Conservation (phyloP, 2,888 invertebrate genomes). For the Agriopis leucophaearia region DNA sequence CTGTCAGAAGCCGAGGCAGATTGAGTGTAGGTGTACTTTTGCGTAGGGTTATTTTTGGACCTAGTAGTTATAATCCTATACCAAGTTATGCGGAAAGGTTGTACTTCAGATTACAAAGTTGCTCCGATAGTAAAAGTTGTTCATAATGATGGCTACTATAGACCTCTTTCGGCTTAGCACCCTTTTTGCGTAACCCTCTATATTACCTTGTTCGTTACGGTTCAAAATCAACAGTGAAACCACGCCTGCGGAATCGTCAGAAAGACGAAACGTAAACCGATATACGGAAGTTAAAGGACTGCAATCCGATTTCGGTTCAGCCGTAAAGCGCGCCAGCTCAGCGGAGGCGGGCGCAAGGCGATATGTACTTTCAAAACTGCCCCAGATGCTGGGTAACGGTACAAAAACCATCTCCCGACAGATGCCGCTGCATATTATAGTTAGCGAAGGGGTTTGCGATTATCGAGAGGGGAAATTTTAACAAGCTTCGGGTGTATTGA, state of each 20-base stretch:
- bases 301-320: constrained; percentile 70
- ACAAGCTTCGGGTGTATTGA: constrained; percentile 26
- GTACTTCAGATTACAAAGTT: too few relatives aligned
- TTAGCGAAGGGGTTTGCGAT: constrained; percentile 48
- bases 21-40: too few relatives aligned
- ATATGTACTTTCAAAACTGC: constrained; percentile 82
- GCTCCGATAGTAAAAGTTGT: too few relatives aligned
- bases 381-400: constrained; percentile 84
- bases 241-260: background rate
- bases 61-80: too few relatives aligned
- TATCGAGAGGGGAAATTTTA: constrained; percentile 40
- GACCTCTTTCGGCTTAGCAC: too few relatives aligned
- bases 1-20: too few relatives aligned
- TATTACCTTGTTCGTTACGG: too few relatives aligned
- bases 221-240: background rate
- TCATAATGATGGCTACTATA: too few relatives aligned
- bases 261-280: constrained; percentile 42
- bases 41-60: too few relatives aligned
- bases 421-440: constrained; percentile 69
- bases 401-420: constrained; percentile 76
- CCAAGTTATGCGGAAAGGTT: too few relatives aligned
- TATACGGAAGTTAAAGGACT: constrained; percentile 62
- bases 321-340: constrained; percentile 50
- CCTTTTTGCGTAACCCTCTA: too few relatives aligned
- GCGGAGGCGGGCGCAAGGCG: constrained; percentile 47